phyloP scores from a whole-genome alignment of 2,888 invertebrate species.

The Temnothorax ravouxi region DNA sequence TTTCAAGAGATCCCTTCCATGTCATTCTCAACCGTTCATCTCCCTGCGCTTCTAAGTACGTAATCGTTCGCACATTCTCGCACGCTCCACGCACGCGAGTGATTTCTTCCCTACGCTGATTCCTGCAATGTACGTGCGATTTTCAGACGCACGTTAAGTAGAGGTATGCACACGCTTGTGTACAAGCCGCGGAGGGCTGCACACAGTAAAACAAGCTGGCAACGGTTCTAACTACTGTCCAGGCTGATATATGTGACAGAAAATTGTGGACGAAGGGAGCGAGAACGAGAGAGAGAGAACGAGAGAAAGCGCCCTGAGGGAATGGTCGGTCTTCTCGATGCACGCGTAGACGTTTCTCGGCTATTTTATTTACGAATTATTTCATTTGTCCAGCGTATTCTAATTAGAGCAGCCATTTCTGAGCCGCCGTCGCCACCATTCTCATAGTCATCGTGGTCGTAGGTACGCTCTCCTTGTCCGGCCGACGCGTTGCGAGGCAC shows the following conservation, averaged over 20 bases:
- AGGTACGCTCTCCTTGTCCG: constrained; percentile 50
- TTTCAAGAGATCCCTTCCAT: background rate
- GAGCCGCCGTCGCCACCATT: constrained; percentile 67
- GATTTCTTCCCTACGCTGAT: constrained; percentile 56
- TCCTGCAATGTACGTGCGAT: constrained; percentile 57
- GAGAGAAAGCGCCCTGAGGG: constrained; percentile 54
- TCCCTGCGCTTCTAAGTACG: background rate
- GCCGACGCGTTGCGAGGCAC: constrained; percentile 60
- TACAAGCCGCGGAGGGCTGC: constrained; percentile 68
- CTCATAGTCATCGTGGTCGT: constrained; percentile 47
- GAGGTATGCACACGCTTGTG: constrained; percentile 55
- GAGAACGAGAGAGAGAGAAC: constrained; percentile 59
- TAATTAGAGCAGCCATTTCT: constrained; percentile 83
- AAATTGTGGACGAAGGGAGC: constrained; percentile 84
- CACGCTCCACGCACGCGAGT: constrained; percentile 49
- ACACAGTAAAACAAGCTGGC: constrained; percentile 86
- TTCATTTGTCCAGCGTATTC: constrained; percentile 80
- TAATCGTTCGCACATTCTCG: constrained; percentile 51
- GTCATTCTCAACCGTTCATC: background rate
- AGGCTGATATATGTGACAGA: constrained; percentile 86
- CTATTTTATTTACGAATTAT: constrained; percentile 81
- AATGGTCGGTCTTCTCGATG: constrained; percentile 28
- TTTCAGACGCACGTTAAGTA: constrained; percentile 68
- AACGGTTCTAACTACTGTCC: constrained; percentile 85
- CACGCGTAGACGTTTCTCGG: constrained; percentile 23